Evolutionary conservation across 2,888 invertebrate genomes (phyloP).

Genomic region (Mythimna lalbum): DNA sequence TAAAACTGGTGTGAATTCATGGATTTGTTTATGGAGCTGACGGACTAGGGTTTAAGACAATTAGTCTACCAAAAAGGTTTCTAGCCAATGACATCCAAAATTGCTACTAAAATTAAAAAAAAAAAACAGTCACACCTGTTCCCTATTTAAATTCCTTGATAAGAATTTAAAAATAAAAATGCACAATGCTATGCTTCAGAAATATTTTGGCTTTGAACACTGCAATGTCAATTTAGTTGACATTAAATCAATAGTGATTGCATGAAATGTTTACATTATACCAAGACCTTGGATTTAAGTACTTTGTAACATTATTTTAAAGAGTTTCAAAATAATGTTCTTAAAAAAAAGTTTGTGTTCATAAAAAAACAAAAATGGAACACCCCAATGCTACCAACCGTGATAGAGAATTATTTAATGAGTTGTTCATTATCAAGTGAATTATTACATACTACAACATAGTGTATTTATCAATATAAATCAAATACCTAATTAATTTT

Average conservation of each 20-base stretch:
- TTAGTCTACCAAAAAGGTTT: too few species aligned
- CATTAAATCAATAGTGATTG: constrained; percentile 35
- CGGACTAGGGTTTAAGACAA: too few species aligned
- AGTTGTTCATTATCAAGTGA: constrained; percentile 9
- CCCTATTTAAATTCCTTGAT: constrained; percentile 25
- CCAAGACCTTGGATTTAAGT: constrained; percentile 31
- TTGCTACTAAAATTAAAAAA: neutral
- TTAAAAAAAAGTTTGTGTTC: neutral
- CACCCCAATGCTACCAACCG: neutral
- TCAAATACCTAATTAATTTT: neutral
- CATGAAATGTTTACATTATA: constrained; percentile 36
- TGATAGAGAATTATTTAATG: neutral
- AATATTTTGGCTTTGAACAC: constrained; percentile 43
- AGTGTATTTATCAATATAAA: neutral
- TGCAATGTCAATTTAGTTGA: constrained; percentile 34
- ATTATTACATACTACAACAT: neutral
- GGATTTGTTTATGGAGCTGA: too few species aligned
- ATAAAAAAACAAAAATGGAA: neutral
- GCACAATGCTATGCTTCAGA: constrained; percentile 14
- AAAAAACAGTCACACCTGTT: constrained; percentile 2
- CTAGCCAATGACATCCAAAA: neutral
- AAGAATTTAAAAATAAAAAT: constrained; percentile 24
- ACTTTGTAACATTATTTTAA: constrained; percentile 17
- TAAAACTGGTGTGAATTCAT: too few species aligned
- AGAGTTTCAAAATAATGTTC: neutral